Evolutionary conservation across 2,113 vertebrate genomes (phyloP), one percentile per base, ranked within the genome.

Genomic region (Bagarius yarrelli): DNA sequence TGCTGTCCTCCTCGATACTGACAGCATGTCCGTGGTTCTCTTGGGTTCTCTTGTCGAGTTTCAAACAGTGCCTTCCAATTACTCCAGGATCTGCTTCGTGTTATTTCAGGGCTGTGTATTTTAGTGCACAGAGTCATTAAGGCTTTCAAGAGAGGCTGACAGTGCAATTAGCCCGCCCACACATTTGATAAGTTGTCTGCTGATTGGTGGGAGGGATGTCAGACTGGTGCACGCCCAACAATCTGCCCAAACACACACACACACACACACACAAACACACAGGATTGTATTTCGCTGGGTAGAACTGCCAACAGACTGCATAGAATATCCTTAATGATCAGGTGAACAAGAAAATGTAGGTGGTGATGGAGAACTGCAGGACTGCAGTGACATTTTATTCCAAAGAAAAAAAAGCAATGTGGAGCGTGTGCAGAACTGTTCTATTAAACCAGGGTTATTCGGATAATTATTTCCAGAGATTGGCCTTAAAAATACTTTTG

Each of bases 151-250:
- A 59, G 50, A 25, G 18, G 64, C 71, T 79, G 76, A 85, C 53
- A 61, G 77, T 63, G 64, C 77, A 85, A 82, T 85, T 85, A 85
- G 77, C 77, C 77, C 72, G 3, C 84, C 81, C 64, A 79, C 84
- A 66, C 77, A 63, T 25, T 64, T 34, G 25, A 79, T 50, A 82
- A 57, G 63, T 73, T 71, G 64, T 69, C 71, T 82, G 81, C 61
- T 80, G 84, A 85, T 82, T 85, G 80, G 84, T 79, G 55, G 76
- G 60, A 67, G n/a, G 60, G 63, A 79, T 76, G 83, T 70, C 76
- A 76, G 76, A 30, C 52, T 64, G 1, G 23, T 34, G 5, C 30
- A 67, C 77, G 55, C 77, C 77, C 70, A 11, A 72, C 44, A 44
- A 67, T 79, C 40, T 79, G 76, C 70, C 19, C 53, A 59, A 59